Evolutionary conservation across 2,113 vertebrate species (phyloP).

Genomic region (Chionis minor): DNA sequence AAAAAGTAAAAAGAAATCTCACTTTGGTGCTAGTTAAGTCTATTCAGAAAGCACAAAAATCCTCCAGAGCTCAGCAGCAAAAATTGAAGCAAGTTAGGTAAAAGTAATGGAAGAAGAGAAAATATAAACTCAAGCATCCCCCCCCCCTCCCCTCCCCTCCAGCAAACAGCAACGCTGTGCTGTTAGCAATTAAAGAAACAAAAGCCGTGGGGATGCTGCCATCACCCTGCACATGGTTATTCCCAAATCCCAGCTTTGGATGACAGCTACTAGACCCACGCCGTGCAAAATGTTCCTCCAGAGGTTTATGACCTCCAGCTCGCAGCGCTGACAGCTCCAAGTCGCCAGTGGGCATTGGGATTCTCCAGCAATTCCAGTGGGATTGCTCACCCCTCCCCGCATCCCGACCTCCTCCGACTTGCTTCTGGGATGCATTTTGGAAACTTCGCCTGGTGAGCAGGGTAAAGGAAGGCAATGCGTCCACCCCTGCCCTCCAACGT

Average conservation of each 20-base stretch:
- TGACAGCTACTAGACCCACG: slow-evolving; percentile 26
- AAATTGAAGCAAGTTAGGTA: neutral
- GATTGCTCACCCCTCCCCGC: neutral
- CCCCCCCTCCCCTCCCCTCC: neutral
- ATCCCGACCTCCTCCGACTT: neutral
- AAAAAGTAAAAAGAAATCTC: neutral
- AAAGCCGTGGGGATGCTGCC: slow-evolving; percentile 12
- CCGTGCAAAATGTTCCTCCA: neutral
- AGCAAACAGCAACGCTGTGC: neutral
- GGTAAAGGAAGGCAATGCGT: neutral
- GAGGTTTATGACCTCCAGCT: neutral
- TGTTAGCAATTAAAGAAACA: slow-evolving; percentile 25
- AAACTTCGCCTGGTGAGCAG: neutral
- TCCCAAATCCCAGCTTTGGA: neutral
- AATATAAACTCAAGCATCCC: neutral
- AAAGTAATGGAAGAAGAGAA: neutral
- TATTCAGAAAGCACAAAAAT: neutral
- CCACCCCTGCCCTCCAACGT: neutral
- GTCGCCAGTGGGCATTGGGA: neutral
- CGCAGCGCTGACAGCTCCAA: neutral
- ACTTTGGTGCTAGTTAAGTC: neutral
- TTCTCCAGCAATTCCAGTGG: neutral
- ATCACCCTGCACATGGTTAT: neutral
- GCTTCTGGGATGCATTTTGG: neutral
- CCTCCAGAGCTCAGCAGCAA: neutral